A percentile compares a stretch with the other conserved stretches of the same genome.
Evolutionary conservation across 2,888 invertebrate species (phyloP).

Genomic region (Thymelicus acteon): DNA sequence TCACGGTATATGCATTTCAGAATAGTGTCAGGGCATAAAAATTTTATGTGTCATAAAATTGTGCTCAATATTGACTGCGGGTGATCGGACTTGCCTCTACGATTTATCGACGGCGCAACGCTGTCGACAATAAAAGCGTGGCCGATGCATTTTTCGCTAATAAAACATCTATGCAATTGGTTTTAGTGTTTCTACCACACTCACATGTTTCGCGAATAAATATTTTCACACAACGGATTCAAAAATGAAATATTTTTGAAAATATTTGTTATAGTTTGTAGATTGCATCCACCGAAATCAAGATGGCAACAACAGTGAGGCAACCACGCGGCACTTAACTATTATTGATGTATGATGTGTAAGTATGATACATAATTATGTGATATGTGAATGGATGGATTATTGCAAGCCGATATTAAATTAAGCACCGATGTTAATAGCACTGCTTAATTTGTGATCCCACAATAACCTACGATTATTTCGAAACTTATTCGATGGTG

Average conservation of each 20-base stretch:
- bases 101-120: constrained; percentile 22
- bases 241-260: background rate
- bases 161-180: constrained; percentile 32
- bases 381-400: too few relatives aligned
- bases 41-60: constrained; percentile 45
- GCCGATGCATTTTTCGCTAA: constrained; percentile 33
- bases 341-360: too few relatives aligned
- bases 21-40: constrained; percentile 44
- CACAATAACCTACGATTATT: too few relatives aligned
- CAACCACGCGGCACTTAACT: too few relatives aligned
- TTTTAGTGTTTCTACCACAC: constrained; percentile 17
- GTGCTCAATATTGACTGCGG: constrained; percentile 42
- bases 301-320: too few relatives aligned
- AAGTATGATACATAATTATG: too few relatives aligned
- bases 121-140: constrained; percentile 32
- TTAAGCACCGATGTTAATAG: too few relatives aligned
- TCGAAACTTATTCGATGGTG: too few relatives aligned
- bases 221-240: constrained; percentile 4
- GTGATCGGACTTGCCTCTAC: constrained; percentile 13
- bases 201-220: constrained; percentile 15
- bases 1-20: constrained; percentile 39
- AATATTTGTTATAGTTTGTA: background rate
- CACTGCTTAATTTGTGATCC: too few relatives aligned
- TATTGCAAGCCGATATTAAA: too few relatives aligned
- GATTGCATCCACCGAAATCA: too few relatives aligned